A percentile compares a stretch with the other conserved stretches of the same genome.
Evolutionary conservation across 2,888 invertebrate species (phyloP).

Genomic region (Drosophila anomelani): DNA sequence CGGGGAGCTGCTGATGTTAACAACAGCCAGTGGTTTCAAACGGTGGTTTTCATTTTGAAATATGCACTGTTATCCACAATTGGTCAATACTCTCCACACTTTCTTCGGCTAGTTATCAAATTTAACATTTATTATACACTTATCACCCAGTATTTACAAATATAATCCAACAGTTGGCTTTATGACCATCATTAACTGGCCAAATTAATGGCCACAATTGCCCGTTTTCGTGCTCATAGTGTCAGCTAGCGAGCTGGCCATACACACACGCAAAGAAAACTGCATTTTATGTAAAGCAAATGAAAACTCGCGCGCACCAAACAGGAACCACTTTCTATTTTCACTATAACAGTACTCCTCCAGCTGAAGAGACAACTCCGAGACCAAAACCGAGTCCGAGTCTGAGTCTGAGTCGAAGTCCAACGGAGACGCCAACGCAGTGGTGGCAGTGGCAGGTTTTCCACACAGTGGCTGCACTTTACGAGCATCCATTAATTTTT

Average conservation of each 20-base stretch:
- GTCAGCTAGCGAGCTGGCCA: conserved; percentile 26
- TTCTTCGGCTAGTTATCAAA: conserved; percentile 26
- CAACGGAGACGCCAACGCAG: conserved; percentile 37
- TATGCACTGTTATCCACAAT: conserved; percentile 12
- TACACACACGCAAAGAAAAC: conserved; percentile 48
- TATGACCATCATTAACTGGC: conserved; percentile 32
- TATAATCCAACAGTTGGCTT: conserved; percentile 20
- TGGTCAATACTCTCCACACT: conserved; percentile 6
- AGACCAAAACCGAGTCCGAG: conserved; percentile 11
- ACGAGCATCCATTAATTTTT: conserved; percentile 65
- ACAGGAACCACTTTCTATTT: conserved; percentile 84
- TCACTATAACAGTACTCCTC: conserved; percentile 80
- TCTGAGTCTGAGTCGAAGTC: conserved; percentile 1
- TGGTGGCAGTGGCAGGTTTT: conserved; percentile 60
- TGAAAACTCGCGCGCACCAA: conserved; percentile 74
- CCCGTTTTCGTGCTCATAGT: conserved; percentile 29
- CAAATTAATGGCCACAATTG: conserved; percentile 48
- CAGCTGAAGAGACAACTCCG: conserved; percentile 40
- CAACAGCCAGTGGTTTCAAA: conserved; percentile 2
- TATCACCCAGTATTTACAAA: conserved; percentile 14
- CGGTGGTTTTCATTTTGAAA: conserved; percentile 9
- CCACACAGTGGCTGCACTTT: conserved; percentile 72
- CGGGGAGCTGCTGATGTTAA: conserved; percentile 18
- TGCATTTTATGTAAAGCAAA: conserved; percentile 78
- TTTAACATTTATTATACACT: conserved; percentile 32